Conservation (phyloP, 2,888 invertebrate species). For the Eudasyphora cyanicolor region DNA sequence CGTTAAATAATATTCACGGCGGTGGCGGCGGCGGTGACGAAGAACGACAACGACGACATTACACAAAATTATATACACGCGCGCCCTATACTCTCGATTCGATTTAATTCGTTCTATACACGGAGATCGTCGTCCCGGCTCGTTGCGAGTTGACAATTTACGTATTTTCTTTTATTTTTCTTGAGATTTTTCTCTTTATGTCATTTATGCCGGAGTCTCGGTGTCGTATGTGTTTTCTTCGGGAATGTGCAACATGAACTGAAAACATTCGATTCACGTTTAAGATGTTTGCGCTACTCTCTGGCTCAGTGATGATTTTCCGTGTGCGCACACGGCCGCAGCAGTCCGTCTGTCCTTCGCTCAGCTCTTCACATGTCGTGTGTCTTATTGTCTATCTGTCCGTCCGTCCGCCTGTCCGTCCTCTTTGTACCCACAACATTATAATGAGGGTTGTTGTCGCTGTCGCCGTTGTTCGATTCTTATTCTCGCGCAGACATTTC, state of each 20-base stretch:
- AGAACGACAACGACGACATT: neutral
- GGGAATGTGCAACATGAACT: conserved; percentile 55
- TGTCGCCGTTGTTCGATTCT: neutral
- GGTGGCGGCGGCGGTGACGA: no score
- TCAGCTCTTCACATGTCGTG: neutral
- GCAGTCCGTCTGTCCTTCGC: no score
- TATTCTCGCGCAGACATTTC: neutral
- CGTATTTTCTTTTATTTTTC: neutral
- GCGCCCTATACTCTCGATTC: conserved; percentile 27
- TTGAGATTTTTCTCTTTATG: neutral
- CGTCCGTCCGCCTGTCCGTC: neutral
- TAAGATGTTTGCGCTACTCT: conserved; percentile 53
- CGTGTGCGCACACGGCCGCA: no score
- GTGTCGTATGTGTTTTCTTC: neutral
- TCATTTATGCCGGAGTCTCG: neutral
- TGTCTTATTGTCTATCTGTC: neutral
- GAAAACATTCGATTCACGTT: conserved; percentile 46
- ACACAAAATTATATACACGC: conserved; percentile 59
- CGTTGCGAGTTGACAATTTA: conserved; percentile 4
- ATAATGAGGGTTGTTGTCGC: neutral
- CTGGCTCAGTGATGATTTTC: no score
- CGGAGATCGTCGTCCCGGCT: no score
- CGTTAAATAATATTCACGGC: conserved; percentile 49
- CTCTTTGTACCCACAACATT: no score
- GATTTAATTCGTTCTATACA: neutral